phyloP scores from a whole-genome alignment of 2,797 vertebrate species.

The Enteromius thamalakanensis region DNA sequence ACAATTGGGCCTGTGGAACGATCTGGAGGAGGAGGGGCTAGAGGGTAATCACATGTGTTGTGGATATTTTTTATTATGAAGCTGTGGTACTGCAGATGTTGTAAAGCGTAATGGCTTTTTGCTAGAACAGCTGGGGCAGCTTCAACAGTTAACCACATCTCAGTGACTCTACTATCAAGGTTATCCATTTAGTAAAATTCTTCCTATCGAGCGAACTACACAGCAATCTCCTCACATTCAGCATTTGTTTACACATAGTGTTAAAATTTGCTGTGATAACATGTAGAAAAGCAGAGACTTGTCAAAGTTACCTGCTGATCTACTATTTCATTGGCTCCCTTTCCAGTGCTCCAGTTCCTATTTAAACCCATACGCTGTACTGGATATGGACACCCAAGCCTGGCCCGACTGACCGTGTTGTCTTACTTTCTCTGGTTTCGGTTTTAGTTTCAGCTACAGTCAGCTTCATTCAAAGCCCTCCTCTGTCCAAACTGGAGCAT shows the following conservation, averaged over 20 bases:
- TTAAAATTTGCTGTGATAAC: not conserved
- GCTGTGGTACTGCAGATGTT: slow-evolving; percentile 68
- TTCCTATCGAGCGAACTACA: slow-evolving; percentile 57
- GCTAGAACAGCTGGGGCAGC: slow-evolving; percentile 77
- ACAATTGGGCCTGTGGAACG: slow-evolving; percentile 46
- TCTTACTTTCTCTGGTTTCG: slow-evolving; percentile 65
- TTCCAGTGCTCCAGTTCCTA: slow-evolving; percentile 58
- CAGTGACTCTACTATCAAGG: slow-evolving; percentile 68
- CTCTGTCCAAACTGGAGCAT: slow-evolving; percentile 50
- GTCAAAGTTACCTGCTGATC: slow-evolving; percentile 48
- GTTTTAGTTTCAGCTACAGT: slow-evolving; percentile 58
- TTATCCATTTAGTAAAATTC: slow-evolving; percentile 66
- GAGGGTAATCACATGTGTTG: slow-evolving; percentile 75
- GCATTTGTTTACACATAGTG: not conserved
- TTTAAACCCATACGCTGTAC: slow-evolving; percentile 53
- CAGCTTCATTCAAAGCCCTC: slow-evolving; percentile 48
- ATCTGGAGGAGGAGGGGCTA: slow-evolving; percentile 56
- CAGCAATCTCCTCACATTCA: not conserved
- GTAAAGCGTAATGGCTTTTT: slow-evolving; percentile 78
- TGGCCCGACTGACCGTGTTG: slow-evolving; percentile 48
- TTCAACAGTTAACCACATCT: slow-evolving; percentile 72
- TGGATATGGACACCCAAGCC: slow-evolving; percentile 52
- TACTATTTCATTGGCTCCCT: slow-evolving; percentile 56
- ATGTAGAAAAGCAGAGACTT: not conserved
- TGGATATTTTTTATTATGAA: slow-evolving; percentile 76